Base-by-base conservation (phyloP, 2,888 invertebrate species). In the Drosophila leonis region DNA sequence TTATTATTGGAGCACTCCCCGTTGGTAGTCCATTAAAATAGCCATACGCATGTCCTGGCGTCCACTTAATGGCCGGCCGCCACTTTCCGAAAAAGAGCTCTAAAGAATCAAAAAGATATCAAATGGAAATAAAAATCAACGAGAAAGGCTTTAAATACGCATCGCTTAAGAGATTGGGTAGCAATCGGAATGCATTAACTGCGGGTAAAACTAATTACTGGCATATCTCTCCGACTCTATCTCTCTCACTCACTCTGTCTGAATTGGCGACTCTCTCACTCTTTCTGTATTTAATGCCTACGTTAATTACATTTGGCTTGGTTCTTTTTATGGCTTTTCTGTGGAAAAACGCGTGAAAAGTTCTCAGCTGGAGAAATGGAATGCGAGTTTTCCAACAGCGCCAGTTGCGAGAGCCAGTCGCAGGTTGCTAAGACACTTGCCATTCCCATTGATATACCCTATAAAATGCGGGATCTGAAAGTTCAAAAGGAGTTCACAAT, bases 141-240 rank as follows among this genome's bases (percentile, higher is more conserved):
- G 87, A 72, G 62, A 86, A 87, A 80, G 82, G 90, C 81, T 90
- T 90, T 74, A 87, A 90, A 77, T 71, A 67, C 79, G 62, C 72
- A 71, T 62, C 65, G 60, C 44, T 68, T 80, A 79, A 77, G 81
- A 79, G 78, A 72, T 74, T 78, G 65, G 33, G 52, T 64, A 82
- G 83, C 85, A 91, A 92, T 92, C 91, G 86, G 75, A 67, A 65
- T 66, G 79, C 90, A 86, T 91, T 91, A 91, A 91, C 90, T 70
- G 63, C 70, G 72, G 75, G 75, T 78, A 84, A 86, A 79, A 85
- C 92, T 92, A 92, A 92, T 92, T 92, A 92, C 91, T 90, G 83
- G 80, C 82, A 77, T 78, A 81, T 80, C 88, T 77, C 77, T 41
- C n/a, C 9, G 24, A n/a, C 27, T 46, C n/a, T 24, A 27, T 18